Conservation (phyloP, 2,797 vertebrate genomes). For the Iguana delicatissima region DNA sequence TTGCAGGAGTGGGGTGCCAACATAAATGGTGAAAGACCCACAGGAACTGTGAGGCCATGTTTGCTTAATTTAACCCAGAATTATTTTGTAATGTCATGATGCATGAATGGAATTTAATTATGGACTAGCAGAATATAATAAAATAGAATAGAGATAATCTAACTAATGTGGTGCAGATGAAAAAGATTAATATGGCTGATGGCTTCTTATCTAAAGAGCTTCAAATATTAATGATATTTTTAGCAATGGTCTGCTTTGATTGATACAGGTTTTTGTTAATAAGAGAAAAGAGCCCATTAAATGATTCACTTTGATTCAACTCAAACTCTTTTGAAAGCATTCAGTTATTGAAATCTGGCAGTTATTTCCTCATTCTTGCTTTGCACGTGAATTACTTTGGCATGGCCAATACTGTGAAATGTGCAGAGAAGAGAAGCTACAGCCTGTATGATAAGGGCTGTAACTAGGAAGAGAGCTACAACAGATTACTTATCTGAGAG, state of each 20-base stretch:
- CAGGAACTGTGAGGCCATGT: conserved; percentile 20
- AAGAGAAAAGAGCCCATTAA: conserved; percentile 50
- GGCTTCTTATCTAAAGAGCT: conserved; percentile 31
- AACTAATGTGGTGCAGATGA: conserved; percentile 24
- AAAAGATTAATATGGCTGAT: conserved; percentile 49
- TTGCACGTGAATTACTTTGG: conserved; percentile 40
- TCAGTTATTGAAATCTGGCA: conserved; percentile 39
- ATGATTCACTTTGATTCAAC: conserved; percentile 42
- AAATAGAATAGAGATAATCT: conserved; percentile 41
- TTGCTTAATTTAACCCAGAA: conserved; percentile 40
- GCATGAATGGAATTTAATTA: neutral
- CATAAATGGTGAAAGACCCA: neutral
- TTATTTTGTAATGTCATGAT: conserved; percentile 30
- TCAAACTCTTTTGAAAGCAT: neutral
- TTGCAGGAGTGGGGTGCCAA: neutral
- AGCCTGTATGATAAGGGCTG: conserved; percentile 4
- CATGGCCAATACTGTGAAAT: conserved; percentile 36
- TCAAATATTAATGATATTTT: conserved; percentile 34
- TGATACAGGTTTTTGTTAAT: neutral
- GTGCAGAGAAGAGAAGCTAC: accelerated
- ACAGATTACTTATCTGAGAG: conserved; percentile 23
- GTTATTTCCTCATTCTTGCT: conserved; percentile 6
- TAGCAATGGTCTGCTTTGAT: conserved; percentile 2
- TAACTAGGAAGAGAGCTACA: neutral
- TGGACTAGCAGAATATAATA: conserved; percentile 24